Conservation (phyloP, 2,888 invertebrate genomes). For the Terebella lapidaria region DNA sequence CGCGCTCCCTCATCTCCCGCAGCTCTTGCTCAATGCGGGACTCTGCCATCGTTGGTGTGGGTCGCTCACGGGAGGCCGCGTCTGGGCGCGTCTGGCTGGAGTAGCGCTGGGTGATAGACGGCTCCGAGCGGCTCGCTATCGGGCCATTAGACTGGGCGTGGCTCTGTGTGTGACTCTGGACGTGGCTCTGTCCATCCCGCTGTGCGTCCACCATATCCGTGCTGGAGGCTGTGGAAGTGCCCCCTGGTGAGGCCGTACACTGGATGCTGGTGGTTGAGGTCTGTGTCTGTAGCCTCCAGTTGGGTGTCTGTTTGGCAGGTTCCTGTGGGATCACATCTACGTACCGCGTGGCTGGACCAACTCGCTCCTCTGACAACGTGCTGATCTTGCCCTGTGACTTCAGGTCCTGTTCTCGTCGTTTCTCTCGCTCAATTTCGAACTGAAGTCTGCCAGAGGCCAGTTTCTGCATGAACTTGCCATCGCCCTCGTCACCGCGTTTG, state of each 20-base stretch:
- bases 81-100: neutral
- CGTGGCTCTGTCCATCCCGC: neutral
- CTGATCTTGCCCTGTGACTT: conserved; percentile 62
- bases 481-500: conserved; percentile 11
- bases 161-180: neutral
- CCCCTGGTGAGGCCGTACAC: neutral
- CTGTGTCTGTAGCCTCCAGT: neutral
- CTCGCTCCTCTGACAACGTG: conserved; percentile 59
- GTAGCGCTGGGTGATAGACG: neutral
- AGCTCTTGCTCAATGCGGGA: conserved; percentile 83
- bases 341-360: conserved; percentile 54
- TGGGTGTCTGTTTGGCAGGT: conserved; percentile 13
- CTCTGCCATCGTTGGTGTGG: conserved; percentile 78
- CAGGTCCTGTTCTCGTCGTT: conserved; percentile 77
- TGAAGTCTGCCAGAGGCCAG: conserved; percentile 68
- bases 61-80: conserved; percentile 53
- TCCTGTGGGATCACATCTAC: conserved; percentile 31
- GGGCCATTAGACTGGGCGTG: conserved; percentile 6
- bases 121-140: conserved; percentile 3
- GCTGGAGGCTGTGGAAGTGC: neutral
- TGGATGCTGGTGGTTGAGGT: neutral
- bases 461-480: conserved; percentile 33
- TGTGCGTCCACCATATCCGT: neutral
- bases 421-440: conserved; percentile 81
- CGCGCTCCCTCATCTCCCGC: conserved; percentile 75